Conservation (phyloP, 2,888 invertebrate species). For the Anthrax anthrax region DNA sequence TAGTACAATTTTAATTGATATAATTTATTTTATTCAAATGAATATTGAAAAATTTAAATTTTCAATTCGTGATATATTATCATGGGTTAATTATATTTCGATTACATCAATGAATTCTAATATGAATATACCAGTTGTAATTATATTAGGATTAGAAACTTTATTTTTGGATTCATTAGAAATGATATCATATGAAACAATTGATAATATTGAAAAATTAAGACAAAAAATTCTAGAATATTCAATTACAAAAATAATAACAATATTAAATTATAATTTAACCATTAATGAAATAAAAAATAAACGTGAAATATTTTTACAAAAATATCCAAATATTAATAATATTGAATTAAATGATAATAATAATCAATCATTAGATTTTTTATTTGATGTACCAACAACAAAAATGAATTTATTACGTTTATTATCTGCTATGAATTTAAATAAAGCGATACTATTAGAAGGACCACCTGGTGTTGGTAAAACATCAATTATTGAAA, state of each 20-base stretch:
- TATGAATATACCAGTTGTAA: constrained; percentile 43
- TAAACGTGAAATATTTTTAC: constrained; percentile 26
- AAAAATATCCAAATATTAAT: constrained; percentile 6
- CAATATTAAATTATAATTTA: constrained; percentile 32
- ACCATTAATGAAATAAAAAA: constrained; percentile 26
- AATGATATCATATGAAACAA: constrained; percentile 55
- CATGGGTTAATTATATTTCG: constrained; percentile 71
- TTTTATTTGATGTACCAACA: constrained; percentile 64
- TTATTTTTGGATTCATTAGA: constrained; percentile 87
- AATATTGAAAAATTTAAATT: constrained; percentile 65
- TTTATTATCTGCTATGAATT: constrained; percentile 73
- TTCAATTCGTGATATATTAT: constrained; percentile 81
- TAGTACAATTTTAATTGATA: constrained; percentile 60
- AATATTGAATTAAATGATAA: constrained; percentile 16
- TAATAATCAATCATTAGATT: constrained; percentile 28
- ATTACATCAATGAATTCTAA: constrained; percentile 14
- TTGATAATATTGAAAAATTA: constrained; percentile 35
- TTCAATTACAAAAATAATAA: constrained; percentile 40
- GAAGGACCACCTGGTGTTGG: constrained; percentile 98
- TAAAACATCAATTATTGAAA: constrained; percentile 88
- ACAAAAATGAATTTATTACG: constrained; percentile 70
- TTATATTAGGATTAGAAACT: constrained; percentile 79
- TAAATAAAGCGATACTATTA: constrained; percentile 82
- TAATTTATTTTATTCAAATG: constrained; percentile 63
- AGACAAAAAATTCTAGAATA: constrained; percentile 41